Base-by-base conservation (phyloP, 2,888 invertebrate species). In the Synanthedon tipuliformis region DNA sequence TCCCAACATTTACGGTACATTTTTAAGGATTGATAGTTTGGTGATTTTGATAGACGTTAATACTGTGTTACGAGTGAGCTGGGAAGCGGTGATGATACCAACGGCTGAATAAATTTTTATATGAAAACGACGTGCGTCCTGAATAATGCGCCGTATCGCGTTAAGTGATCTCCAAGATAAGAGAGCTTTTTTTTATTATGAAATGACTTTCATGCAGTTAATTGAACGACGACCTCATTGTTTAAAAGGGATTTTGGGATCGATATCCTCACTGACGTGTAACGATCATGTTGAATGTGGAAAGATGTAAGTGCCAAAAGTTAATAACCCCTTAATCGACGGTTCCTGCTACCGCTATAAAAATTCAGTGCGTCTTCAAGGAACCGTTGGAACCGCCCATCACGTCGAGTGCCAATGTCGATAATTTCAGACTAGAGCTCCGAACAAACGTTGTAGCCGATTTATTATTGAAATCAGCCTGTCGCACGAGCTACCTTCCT, bases 391-490 rank as follows among this genome's bases (percentile, higher is more conserved):
- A 62, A 56, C 71, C 83, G 80, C 83, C 85, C 76, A 63, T 57
- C 66, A 65, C 71, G 69, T 76, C 77, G 75, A 73, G 73, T 75
- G 70, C 66, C 74, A 72, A 77, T 71, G 75, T 76, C 79, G 82
- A 81, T 85, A 83, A 84, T 84, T 77, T 72, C 71, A 75, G 72
- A 65, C 78, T 81, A 78, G 81, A 68, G 67, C 61, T 60, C 57
- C 74, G 73, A 70, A 73, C 73, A 71, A 71, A 69, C 63, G 62
- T 64, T 63, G 66, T 77, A 73, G 76, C 79, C 83, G 81, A 85
- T 86, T 85, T 86, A 83, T 84, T 85, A 85, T 84, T 83, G 75
- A 84, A 85, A 83, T 81, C 78, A 78, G 75, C 67, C 74, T 71
- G 76, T 74, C 78, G 75, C 80, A 73, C 75, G 73, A 70, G 76